These are phyloP conservation scores for Pardalotus punctatus DNA, from an alignment of 2,113 vertebrate genomes.

Conservation along the genomic window DNA sequence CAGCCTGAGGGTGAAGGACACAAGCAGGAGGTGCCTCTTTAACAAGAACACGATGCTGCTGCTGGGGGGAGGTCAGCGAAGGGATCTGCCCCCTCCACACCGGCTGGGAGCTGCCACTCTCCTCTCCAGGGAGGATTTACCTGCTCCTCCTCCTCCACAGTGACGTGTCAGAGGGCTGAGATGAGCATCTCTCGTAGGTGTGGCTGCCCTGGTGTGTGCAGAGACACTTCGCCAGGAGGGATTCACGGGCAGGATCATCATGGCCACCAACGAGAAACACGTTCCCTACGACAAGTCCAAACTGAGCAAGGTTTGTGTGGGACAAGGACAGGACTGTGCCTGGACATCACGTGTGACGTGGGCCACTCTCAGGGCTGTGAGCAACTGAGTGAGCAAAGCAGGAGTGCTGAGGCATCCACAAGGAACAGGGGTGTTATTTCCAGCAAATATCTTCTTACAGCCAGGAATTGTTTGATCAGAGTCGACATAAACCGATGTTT, in stretches of 20 bases:
- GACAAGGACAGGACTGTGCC: background rate
- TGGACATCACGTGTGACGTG: fast-evolving
- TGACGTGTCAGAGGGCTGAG: background rate
- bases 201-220: conserved; percentile 83
- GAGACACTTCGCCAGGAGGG: conserved; percentile 86
- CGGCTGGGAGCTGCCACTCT: background rate
- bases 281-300: conserved; percentile 84
- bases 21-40: conserved; percentile 50
- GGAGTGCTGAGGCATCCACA: background rate
- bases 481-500: background rate
- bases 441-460: background rate
- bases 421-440: background rate
- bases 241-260: conserved; percentile 81
- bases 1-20: conserved; percentile 73
- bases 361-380: background rate
- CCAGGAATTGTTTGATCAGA: background rate
- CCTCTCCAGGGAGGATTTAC: background rate
- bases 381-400: background rate
- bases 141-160: background rate
- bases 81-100: background rate
- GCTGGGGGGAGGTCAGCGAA: conserved; percentile 64
- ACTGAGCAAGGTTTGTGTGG: conserved; percentile 80
- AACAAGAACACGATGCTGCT: background rate
- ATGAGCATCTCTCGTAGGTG: conserved; percentile 65
- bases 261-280: conserved; percentile 79